These are phyloP conservation scores for Neotoxoptera formosana DNA, from an alignment of 1,140 invertebrate species.

Conservation along the genomic window DNA sequence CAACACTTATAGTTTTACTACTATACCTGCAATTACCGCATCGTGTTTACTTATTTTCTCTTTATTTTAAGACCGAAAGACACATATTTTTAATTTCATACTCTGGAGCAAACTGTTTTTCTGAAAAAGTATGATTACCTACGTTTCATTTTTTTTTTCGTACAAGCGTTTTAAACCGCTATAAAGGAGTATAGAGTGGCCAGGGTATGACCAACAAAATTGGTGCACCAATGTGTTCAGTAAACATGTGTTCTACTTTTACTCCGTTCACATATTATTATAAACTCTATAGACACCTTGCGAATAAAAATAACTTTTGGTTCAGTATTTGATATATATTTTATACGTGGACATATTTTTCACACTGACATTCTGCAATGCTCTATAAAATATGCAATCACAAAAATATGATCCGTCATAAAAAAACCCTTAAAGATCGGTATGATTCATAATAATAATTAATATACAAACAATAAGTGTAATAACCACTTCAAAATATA, in stretches of 20 bases:
- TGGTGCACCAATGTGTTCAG: too few relatives aligned
- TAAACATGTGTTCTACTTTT: too few relatives aligned
- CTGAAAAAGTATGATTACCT: not conserved
- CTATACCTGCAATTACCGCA: not conserved
- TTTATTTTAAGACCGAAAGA: not conserved
- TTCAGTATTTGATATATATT: not conserved
- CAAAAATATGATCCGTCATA: not conserved
- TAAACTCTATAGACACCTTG: not conserved
- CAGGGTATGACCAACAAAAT: not conserved
- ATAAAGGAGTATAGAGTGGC: not conserved
- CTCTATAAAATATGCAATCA: not conserved
- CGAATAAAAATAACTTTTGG: not conserved
- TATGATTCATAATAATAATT: not conserved
- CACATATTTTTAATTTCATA: not conserved
- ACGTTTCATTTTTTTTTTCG: not conserved
- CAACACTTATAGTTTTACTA: not conserved
- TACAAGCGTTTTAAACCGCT: not conserved
- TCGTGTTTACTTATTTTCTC: not conserved
- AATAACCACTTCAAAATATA: too few relatives aligned
- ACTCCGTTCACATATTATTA: not conserved
- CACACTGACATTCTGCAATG: not conserved
- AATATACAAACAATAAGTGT: not conserved
- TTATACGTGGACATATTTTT: not conserved
- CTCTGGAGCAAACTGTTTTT: not conserved
- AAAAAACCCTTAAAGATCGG: not conserved